Conservation (phyloP, 2,113 vertebrate species). For the Motacilla alba region DNA sequence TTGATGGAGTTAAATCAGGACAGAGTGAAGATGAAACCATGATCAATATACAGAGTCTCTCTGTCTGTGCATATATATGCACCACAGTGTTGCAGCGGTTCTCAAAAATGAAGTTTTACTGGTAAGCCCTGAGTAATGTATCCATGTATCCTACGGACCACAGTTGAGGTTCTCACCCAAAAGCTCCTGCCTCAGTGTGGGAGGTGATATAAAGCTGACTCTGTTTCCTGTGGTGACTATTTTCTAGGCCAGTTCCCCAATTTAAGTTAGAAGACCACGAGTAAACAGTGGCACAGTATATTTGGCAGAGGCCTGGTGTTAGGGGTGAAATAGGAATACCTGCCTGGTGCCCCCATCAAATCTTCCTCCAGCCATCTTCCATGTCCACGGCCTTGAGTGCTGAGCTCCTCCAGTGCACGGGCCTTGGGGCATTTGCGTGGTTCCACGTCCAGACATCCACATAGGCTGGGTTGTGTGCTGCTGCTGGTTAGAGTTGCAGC, state of each 20-base stretch:
- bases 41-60: neutral
- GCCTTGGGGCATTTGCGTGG: neutral
- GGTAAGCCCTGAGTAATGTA: neutral
- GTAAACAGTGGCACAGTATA: constrained; percentile 5
- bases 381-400: neutral
- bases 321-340: neutral
- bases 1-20: neutral
- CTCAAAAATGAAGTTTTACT: neutral
- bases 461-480: neutral
- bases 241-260: neutral
- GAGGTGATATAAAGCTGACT: constrained; percentile 30
- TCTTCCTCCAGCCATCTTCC: neutral
- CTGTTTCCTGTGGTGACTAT: constrained; percentile 18
- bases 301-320: neutral
- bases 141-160: neutral
- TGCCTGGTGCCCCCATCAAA: neutral
- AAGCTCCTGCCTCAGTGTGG: neutral
- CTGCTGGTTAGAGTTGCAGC: neutral
- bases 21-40: neutral
- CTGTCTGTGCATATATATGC: neutral
- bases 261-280: neutral
- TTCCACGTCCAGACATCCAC: neutral
- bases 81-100: neutral
- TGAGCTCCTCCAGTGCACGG: neutral
- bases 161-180: constrained; percentile 22